Base-by-base conservation (phyloP, 2,888 invertebrate species). In the Eilema griseolum region DNA sequence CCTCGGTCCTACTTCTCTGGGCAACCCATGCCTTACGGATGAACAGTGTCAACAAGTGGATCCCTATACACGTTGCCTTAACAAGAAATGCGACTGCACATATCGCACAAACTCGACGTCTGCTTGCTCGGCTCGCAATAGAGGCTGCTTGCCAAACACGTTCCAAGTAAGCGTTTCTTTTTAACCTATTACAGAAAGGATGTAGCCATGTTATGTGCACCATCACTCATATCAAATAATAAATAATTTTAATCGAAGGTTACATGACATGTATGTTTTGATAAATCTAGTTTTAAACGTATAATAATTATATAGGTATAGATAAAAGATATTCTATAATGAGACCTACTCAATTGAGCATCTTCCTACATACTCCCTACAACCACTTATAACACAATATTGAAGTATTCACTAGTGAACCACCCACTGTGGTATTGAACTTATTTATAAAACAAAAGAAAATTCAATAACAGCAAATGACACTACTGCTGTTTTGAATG, bases 71-170 rank as follows among this genome's bases (percentile, higher is more conserved):
- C 93, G 96, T 70, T 98, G 98, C 88, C 89, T 96, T 33, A 96
- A 96, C 83, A 98, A 98, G 70, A 88, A 96, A 70, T 98, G 98
- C 86, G 98, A 98, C 86, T 98, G 98, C 88, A 93, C 96, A 14
- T 91, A 96, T 74, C 93, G 95, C 64, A 95, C 93, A 20, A 96
- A 96, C 76, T 95, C 95, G 31, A 96, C 96, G 62, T 95, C 95
- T 23, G 93, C 95, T 46, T 98, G 98, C 90, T 96, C 97, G 24
- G 97, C 98, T 0, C 93, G 96, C 64, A 96, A 96, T 83, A 96
- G 97, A 69, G 98, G 98, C 61, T 98, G 98, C 88, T 96, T 97
- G 79, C 96, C 97, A 23, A 98, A 98, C 73, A 98, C 98, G 23
- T 98, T 98, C 90, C 98, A 98, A 94, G 97, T 97, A 89, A 91